Evolutionary conservation across 2,113 vertebrate species (phyloP).

Genomic region (Synchiropus splendidus): DNA sequence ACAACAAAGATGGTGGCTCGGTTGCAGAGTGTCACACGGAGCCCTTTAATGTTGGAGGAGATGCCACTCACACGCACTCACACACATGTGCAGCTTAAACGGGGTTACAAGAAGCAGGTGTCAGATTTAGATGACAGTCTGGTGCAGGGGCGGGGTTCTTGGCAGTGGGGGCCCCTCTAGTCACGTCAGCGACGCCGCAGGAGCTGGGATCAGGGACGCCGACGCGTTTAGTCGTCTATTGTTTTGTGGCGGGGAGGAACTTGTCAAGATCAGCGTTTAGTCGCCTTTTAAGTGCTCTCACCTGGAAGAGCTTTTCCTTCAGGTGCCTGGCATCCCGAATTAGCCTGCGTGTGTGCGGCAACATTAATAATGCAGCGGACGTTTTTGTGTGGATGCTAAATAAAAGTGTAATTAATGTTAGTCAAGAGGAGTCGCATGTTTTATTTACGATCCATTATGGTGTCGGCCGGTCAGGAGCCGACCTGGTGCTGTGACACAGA

Average conservation of each 20-base stretch:
- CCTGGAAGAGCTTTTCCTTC: slow-evolving; percentile 58
- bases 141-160: background rate
- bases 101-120: slow-evolving; percentile 64
- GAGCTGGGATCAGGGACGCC: slow-evolving; percentile 42
- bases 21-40: slow-evolving; percentile 58
- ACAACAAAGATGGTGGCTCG: slow-evolving; percentile 61
- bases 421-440: background rate
- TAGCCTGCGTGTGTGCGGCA: slow-evolving; percentile 35
- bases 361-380: too few species aligned
- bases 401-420: slow-evolving; percentile 29
- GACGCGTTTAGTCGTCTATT: slow-evolving; percentile 64
- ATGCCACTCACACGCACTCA: slow-evolving; percentile 43
- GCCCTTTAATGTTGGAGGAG: slow-evolving; percentile 54
- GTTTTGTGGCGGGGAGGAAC: slow-evolving; percentile 64
- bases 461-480: too few species aligned
- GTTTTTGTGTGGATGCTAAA: slow-evolving; percentile 5
- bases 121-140: slow-evolving; percentile 65
- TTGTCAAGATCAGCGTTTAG: slow-evolving; percentile 72
- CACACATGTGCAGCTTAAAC: slow-evolving; percentile 47
- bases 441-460: too few species aligned
- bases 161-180: slow-evolving; percentile 6
- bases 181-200: slow-evolving; percentile 36
- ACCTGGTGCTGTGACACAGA: too few species aligned
- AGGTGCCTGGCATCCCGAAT: slow-evolving; percentile 62
- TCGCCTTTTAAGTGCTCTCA: slow-evolving; percentile 61